phyloP scores from a whole-genome alignment of 2,888 invertebrate species.

The Drosophila neoperkinsi region DNA sequence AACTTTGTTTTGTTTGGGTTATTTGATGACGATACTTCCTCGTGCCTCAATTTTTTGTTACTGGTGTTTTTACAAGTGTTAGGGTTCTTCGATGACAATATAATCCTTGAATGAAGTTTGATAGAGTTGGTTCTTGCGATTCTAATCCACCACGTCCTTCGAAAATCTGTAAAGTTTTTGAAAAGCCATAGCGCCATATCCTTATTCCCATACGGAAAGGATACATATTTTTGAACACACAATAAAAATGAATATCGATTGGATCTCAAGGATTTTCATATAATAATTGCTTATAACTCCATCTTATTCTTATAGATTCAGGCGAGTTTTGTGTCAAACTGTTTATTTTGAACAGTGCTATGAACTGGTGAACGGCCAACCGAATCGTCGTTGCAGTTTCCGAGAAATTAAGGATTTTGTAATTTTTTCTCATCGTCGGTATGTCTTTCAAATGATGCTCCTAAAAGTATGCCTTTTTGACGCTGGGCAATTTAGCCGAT shows the following conservation, averaged over 20 bases:
- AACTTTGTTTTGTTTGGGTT: background rate
- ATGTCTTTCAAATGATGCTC: background rate
- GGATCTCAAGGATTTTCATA: too few species aligned
- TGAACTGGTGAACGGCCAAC: background rate
- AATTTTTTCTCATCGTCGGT: background rate
- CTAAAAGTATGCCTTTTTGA: background rate
- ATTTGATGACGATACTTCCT: background rate
- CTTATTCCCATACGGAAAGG: background rate
- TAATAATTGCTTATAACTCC: too few species aligned
- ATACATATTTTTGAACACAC: background rate
- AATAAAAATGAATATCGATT: background rate
- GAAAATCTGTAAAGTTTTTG: background rate
- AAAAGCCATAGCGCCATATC: background rate
- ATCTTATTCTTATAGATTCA: too few species aligned
- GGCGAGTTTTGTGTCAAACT: too few species aligned
- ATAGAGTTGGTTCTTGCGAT: background rate
- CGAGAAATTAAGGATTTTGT: background rate
- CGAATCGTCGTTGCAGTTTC: background rate
- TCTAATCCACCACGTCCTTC: background rate
- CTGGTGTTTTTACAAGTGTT: background rate
- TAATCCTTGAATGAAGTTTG: background rate
- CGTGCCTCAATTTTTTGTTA: accelerated
- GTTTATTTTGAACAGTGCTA: too few species aligned
- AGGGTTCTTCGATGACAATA: background rate
- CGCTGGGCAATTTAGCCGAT: background rate